A percentile compares a stretch with the other conserved stretches of the same genome.
Evolutionary conservation across 2,797 vertebrate species (phyloP).

Genomic region (Centroberyx gerrardi): DNA sequence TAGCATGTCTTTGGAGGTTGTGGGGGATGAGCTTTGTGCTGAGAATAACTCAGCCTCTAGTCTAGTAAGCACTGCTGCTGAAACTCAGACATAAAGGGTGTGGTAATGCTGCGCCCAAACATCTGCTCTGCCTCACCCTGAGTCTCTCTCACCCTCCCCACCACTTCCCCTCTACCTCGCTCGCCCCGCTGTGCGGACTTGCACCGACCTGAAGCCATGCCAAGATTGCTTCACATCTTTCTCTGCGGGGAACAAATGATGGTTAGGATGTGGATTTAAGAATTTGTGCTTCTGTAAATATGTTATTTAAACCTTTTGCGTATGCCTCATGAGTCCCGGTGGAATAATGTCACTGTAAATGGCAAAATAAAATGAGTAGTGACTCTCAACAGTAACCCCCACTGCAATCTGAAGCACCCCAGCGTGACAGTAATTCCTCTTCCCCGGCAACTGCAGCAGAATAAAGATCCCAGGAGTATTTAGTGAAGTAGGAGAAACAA

Average conservation of each 20-base stretch:
- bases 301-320: constrained; percentile 37
- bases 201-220: constrained; percentile 33
- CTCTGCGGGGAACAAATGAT: constrained; percentile 61
- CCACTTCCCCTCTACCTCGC: constrained; percentile 40
- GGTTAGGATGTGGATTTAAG: constrained; percentile 60
- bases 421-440: constrained; percentile 59
- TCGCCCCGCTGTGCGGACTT: constrained; percentile 52
- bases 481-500: constrained; percentile 58
- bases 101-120: constrained; percentile 14
- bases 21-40: constrained; percentile 50
- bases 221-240: constrained; percentile 62
- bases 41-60: constrained; percentile 51
- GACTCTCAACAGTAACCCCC: constrained; percentile 29
- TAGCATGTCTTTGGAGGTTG: constrained; percentile 60
- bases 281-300: constrained; percentile 59
- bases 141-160: constrained; percentile 29
- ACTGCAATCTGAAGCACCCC: constrained; percentile 50
- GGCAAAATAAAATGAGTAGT: constrained; percentile 35
- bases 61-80: constrained; percentile 35
- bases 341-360: constrained; percentile 16
- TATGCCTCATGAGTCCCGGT: constrained; percentile 27
- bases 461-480: constrained; percentile 67
- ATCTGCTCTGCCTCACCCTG: neutral
- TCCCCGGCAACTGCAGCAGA: constrained; percentile 39
- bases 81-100: constrained; percentile 13